These are phyloP conservation scores for Chrysolina oricalcia DNA, from an alignment of 2,888 invertebrate species.

Conservation along the genomic window DNA sequence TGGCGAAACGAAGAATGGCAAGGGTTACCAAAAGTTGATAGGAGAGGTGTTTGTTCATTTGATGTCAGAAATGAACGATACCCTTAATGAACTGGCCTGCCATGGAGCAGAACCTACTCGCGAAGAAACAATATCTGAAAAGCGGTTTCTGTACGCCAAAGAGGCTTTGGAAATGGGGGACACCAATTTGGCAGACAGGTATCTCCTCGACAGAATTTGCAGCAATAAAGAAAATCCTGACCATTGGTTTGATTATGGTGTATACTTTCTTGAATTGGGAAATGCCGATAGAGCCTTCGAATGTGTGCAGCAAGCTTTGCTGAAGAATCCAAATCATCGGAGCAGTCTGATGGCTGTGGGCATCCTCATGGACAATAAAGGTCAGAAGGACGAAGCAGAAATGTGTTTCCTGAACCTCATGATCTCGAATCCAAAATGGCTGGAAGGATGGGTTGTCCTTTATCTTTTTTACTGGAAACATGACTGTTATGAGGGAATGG, in stretches of 20 bases:
- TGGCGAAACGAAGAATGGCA: constrained; percentile 46
- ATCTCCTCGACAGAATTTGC: constrained; percentile 65
- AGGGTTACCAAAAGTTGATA: constrained; percentile 59
- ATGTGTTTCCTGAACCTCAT: constrained; percentile 66
- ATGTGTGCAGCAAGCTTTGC: constrained; percentile 65
- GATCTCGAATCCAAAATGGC: constrained; percentile 63
- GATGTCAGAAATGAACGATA: constrained; percentile 63
- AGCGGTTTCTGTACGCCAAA: constrained; percentile 63
- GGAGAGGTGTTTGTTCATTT: constrained; percentile 63
- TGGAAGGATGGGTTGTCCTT: constrained; percentile 68
- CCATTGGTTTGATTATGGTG: constrained; percentile 68
- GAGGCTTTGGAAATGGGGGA: constrained; percentile 67
- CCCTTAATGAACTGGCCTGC: constrained; percentile 60
- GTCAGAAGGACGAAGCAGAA: constrained; percentile 65
- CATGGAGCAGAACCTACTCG: constrained; percentile 49
- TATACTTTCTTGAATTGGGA: constrained; percentile 63
- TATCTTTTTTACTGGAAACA: constrained; percentile 65
- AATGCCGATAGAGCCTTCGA: constrained; percentile 65
- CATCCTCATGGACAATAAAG: constrained; percentile 61
- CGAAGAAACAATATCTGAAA: constrained; percentile 40
- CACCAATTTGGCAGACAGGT: constrained; percentile 63
- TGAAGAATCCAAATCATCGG: constrained; percentile 59
- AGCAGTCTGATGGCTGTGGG: constrained; percentile 63
- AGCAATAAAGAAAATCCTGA: constrained; percentile 59
- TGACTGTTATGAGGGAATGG: constrained; percentile 64